These are phyloP conservation scores for Anoncus sp. DNA, from an alignment of 2,888 invertebrate genomes.

Conservation along the genomic window DNA sequence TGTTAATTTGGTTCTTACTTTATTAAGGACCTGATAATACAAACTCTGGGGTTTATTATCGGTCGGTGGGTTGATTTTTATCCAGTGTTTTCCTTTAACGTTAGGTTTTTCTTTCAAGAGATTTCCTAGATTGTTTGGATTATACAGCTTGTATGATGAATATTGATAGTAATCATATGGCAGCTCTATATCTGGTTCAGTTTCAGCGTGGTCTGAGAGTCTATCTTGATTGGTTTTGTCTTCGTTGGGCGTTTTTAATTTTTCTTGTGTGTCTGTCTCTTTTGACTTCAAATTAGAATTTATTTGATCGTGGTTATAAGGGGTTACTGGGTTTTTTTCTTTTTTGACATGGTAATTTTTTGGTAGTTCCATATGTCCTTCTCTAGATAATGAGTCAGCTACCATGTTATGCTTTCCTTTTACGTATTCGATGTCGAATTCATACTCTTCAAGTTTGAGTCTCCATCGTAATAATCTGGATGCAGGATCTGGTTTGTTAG, in stretches of 20 bases:
- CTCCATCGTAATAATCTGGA: conserved; percentile 60
- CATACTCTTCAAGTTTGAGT: conserved; percentile 69
- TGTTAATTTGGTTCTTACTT: conserved; percentile 35
- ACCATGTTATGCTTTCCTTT: conserved; percentile 70
- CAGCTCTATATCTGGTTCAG: conserved; percentile 15
- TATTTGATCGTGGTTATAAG: conserved; percentile 3
- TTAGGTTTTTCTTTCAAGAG: conserved; percentile 41
- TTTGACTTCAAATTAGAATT: conserved; percentile 31
- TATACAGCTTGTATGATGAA: conserved; percentile 37
- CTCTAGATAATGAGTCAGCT: conserved; percentile 73
- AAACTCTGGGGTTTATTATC: conserved; percentile 39
- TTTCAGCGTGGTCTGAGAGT: conserved; percentile 14
- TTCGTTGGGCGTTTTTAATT: background rate
- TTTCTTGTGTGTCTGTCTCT: background rate
- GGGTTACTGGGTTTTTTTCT: no score
- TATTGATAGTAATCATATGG: conserved; percentile 39
- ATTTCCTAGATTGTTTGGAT: conserved; percentile 34
- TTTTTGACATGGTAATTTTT: no score
- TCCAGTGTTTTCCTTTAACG: conserved; percentile 37
- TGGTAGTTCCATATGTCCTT: conserved; percentile 72
- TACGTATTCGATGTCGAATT: conserved; percentile 73
- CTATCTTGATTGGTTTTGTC: conserved; percentile 10
- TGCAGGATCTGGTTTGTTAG: conserved; percentile 30
- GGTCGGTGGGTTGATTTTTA: conserved; percentile 29
- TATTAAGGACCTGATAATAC: conserved; percentile 38